Evolutionary conservation across 2,113 vertebrate species (phyloP), one percentile per base, ranked within the genome.

Genomic region (Myrmecobius fasciatus): DNA sequence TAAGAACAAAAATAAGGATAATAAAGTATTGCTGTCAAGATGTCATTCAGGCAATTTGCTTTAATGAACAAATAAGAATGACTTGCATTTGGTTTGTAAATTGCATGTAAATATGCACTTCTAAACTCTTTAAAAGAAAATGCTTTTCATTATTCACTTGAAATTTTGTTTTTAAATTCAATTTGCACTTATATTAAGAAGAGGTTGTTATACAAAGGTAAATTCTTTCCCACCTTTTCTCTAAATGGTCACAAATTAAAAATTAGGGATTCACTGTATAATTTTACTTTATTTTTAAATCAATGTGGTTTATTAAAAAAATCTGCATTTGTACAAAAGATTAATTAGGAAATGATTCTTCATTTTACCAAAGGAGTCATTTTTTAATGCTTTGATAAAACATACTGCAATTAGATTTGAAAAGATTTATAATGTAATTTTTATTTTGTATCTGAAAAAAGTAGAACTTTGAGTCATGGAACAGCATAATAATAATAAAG

Each of bases 41-140:
- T 28, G 9, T 83, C 31, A 67, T 67, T 67, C 36, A n/a, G 31
- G 12, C 12, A 67, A 67, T 31, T 67, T 67, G 12, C n/a, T 90
- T 96, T 91, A 93, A 52, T n/a, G 51, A 90, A 75, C 8, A 92
- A 47, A 90, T 53, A 48, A 52, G 46, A 54, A 31, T 91, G 48
- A 60, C 91, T 94, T 94, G 89, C 51, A 54, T n/a, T 90, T 7
- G 43, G 75, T 67, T 67, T 67, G 56, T 60, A 54, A 22, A 49
- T 67, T 67, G 9, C 90, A 25, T 67, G 28, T 92, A 95, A 91
- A 47, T 75, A 83, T 31, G 8, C 52, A 93, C 96, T 94, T 54
- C 46, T 91, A 22, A 89, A 14, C 12, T 36, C 11, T 67, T 67
- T 67, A 67, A 67, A 67, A 17, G 60, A 67, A 36, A 67, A 31